Conservation (phyloP, 2,797 vertebrate species). For the Gymnodraco acuticeps region DNA sequence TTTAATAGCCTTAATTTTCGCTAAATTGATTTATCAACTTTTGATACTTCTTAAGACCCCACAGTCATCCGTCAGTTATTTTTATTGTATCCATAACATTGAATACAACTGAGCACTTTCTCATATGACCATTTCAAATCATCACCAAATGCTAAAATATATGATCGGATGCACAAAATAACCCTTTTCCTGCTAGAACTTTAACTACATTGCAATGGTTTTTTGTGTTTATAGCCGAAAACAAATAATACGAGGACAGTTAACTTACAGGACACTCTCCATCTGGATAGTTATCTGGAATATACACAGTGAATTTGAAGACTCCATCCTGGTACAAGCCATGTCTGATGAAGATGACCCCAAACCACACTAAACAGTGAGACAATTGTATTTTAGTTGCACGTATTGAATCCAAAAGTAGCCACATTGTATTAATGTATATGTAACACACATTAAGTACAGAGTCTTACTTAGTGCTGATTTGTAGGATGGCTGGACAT, state of each 20-base stretch:
- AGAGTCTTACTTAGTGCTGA: constrained; percentile 93
- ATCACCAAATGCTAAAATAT: not conserved
- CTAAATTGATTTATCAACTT: no score
- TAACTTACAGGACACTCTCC: constrained; percentile 96
- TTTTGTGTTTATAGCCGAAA: not conserved
- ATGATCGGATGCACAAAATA: not conserved
- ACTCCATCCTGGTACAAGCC: constrained; percentile 98
- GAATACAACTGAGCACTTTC: not conserved
- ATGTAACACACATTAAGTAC: not conserved
- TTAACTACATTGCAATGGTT: no score
- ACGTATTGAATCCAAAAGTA: not conserved
- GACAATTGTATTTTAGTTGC: not conserved
- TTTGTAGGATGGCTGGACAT: constrained; percentile 97
- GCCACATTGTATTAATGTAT: not conserved
- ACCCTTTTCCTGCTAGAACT: not conserved
- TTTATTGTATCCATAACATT: not conserved
- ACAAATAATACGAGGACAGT: no score
- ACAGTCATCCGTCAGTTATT: not conserved
- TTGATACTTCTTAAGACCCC: no score
- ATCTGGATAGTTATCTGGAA: constrained; percentile 99
- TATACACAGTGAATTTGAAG: constrained; percentile 99
- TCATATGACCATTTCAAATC: not conserved
- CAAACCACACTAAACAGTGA: constrained; percentile 93
- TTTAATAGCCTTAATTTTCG: no score
- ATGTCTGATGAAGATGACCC: constrained; percentile 97